Base-by-base conservation (phyloP, 2,113 vertebrate species). In the Bujurquina vittata region DNA sequence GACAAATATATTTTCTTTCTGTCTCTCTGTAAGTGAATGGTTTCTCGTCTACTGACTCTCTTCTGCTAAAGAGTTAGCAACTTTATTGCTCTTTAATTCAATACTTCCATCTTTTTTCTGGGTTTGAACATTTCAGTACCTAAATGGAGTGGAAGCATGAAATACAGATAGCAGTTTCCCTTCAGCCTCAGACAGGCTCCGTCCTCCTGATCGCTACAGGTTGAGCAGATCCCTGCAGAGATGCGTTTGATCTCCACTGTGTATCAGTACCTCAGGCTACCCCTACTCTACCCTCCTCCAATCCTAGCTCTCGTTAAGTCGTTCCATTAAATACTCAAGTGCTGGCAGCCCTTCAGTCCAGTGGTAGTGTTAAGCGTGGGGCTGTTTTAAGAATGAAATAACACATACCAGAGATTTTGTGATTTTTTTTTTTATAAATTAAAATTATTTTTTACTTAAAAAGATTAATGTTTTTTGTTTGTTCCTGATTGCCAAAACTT, bases 331-430 rank as follows among this genome's bases (percentile, higher is more conserved):
- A 88, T 75, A 82, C n/a, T 62, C 55, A 52, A 65, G 63, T 33
- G 63, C 81, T 76, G 46, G 31, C 67, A 76, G 60, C 7, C 23
- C 31, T 60, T 81, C 54, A 57, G 84, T 79, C 52, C 79, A 88
- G 63, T 79, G 17, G 31, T 40, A 54, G 61, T 61, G 57, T 74
- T 54, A 69, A 31, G 26, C 75, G 56, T 15, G 20, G 67, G 33
- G 75, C 54, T 83, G 17, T 75, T 84, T 78, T 86, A 67, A 83
- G 77, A 88, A 82, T 77, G 46, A 85, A 79, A 81, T 72, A 72
- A 75, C 80, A 62, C 55, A 12, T 12, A 59, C 56, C 40, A 23
- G 59, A 75, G 61, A 84, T 26, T 26, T 26, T 26, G 26, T 26
- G 26, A 26, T 2, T 26, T 26, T 26, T 26, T 26, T 26, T 26